Base-by-base conservation (phyloP, 2,888 invertebrate genomes). In the Agonopterix arenella region DNA sequence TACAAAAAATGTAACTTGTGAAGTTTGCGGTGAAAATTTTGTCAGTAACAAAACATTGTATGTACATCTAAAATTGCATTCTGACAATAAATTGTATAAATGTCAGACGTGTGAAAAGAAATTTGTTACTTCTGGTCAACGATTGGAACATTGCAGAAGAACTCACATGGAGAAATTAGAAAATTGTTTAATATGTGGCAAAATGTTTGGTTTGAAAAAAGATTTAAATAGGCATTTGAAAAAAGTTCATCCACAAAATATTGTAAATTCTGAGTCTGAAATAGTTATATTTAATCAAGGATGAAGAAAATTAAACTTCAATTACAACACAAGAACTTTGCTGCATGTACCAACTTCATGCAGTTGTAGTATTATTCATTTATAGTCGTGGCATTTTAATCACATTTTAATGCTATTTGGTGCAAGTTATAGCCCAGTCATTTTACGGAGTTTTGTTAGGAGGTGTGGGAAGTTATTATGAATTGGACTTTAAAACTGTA, bases 141-240 rank as follows among this genome's bases (percentile, higher is more conserved):
- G 76, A 53, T 63, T 65, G 4, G 76, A 79, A 38, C 83, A 83
- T 60, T 60, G 76, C 5, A 78, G 74, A 55, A 57, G 79, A n/a
- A 76, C 62, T 51, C 82, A 83, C 52, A 61, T 60, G 55, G 73
- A 70, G 8, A 76, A 73, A 50, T 57, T 52, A 0, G 65, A 76
- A 52, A 53, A 54, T 43, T 84, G 84, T 61, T 36, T 60, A 16
- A 46, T 73, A 9, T 84, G 84, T 58, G 68, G 70, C 18, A 83
- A 77, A 56, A 76, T 62, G 49, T 84, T 76, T 52, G 68, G 75
- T 49, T 60, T 84, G 44, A 73, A 62, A 50, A 82, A 77, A 51
- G 78, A 77, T 59, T 54, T 83, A 10, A 76, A 69, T n/a, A 57
- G 69, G 2, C 82, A 83, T 63, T 54, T 78, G 11, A 79, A 73